Evolutionary conservation across 2,113 vertebrate genomes (phyloP).

Genomic region (Heterotilapia buettikoferi): DNA sequence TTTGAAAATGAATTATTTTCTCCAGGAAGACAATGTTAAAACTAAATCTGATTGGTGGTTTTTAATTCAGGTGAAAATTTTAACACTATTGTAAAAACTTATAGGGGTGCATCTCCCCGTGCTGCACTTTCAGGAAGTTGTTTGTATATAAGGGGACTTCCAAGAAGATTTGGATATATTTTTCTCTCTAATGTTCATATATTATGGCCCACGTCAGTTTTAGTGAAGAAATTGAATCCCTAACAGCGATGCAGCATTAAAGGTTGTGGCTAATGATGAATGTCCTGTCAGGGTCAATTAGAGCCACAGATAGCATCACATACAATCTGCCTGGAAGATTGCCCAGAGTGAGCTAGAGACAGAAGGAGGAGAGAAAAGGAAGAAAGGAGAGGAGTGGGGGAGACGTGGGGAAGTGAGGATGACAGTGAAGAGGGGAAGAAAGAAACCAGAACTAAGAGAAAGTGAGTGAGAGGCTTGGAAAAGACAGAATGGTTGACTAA

Average conservation of each 20-base stretch:
- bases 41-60: neutral
- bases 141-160: neutral
- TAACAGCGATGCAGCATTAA: slow-evolving; percentile 24
- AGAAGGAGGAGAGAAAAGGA: neutral
- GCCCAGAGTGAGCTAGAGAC: slow-evolving; percentile 18
- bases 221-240: slow-evolving; percentile 13
- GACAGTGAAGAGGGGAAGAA: neutral
- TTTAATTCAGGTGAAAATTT: neutral
- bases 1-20: slow-evolving; percentile 12
- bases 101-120: neutral
- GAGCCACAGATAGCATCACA: slow-evolving; percentile 36
- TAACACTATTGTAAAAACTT: neutral
- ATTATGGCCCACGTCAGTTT: neutral
- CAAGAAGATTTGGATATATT: neutral
- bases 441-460: neutral
- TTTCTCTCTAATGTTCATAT: neutral
- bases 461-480: neutral
- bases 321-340: slow-evolving; percentile 52
- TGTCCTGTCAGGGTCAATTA: slow-evolving; percentile 73
- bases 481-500: neutral
- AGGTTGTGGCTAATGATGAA: slow-evolving; percentile 70
- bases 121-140: neutral
- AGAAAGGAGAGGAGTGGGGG: neutral
- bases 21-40: neutral
- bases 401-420: neutral